Conservation (phyloP, 2,113 vertebrate species). For the Bostrychus sinensis region DNA sequence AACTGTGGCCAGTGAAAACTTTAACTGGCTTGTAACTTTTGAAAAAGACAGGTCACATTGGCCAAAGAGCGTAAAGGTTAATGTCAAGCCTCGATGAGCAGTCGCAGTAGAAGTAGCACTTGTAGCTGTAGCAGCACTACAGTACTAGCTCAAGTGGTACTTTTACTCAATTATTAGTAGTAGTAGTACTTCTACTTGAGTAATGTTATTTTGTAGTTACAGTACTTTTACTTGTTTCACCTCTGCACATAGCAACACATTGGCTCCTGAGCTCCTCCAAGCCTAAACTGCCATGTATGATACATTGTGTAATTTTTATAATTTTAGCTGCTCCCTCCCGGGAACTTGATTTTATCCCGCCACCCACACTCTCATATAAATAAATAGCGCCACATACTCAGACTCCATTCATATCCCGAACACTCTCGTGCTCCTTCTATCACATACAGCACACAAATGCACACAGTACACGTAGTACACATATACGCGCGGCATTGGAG, state of each 20-base stretch:
- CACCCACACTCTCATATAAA: conserved; percentile 48
- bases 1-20: too few relatives aligned
- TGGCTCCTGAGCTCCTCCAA: background rate
- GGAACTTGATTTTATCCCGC: conserved; percentile 54
- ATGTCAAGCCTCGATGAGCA: too few relatives aligned
- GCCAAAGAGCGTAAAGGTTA: too few relatives aligned
- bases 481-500: conserved; percentile 48
- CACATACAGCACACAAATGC: conserved; percentile 21
- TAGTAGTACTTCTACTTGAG: background rate
- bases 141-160: background rate
- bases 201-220: background rate
- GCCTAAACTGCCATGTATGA: conserved; percentile 42
- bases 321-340: conserved; percentile 61
- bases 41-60: too few relatives aligned
- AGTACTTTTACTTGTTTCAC: background rate
- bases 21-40: too few relatives aligned
- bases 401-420: conserved; percentile 32
- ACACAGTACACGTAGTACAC: conserved; percentile 24
- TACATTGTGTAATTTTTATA: conserved; percentile 52
- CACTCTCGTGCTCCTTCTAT: conserved; percentile 18
- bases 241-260: conserved; percentile 2
- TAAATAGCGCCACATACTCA: conserved; percentile 29
- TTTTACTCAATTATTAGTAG: background rate
- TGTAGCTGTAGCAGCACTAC: too few relatives aligned
- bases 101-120: too few relatives aligned